Percentiles rank a stretch among this genome's conserved stretches.
Evolutionary conservation across 2,113 vertebrate genomes (phyloP).

Genomic region (Perognathus longimembris): DNA sequence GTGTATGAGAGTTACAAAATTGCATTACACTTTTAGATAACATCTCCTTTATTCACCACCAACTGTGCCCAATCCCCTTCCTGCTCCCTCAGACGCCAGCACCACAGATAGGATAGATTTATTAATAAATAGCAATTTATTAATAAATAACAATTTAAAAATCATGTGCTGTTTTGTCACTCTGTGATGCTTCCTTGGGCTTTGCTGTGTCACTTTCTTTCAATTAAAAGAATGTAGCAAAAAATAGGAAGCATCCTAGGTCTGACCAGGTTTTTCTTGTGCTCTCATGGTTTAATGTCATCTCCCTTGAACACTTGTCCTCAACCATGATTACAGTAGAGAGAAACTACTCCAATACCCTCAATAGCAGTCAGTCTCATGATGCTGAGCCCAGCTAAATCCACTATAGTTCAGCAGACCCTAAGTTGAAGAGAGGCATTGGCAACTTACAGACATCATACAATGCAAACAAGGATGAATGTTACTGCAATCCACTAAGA

Average conservation of each 20-base stretch:
- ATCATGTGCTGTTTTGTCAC: no score
- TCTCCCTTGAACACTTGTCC: not conserved
- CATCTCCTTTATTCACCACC: not conserved
- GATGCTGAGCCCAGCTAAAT: not conserved
- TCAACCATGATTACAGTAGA: not conserved
- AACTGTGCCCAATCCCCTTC: not conserved
- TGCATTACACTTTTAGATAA: not conserved
- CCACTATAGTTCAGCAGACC: not conserved
- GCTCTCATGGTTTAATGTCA: not conserved
- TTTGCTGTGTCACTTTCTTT: no score
- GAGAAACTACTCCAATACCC: not conserved
- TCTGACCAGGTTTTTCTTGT: not conserved
- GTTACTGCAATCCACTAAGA: not conserved
- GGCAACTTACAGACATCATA: not conserved
- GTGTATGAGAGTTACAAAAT: not conserved
- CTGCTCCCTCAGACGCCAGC: not conserved
- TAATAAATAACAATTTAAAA: no score
- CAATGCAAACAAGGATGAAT: not conserved
- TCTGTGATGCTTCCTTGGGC: no score
- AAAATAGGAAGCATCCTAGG: not conserved
- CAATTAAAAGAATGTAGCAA: not conserved
- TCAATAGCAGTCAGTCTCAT: not conserved
- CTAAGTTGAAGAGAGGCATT: not conserved
- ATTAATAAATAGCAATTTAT: no score
- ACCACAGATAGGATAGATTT: no score